Conservation (phyloP, 1,140 invertebrate species). For the Megalonaias nervosa region DNA sequence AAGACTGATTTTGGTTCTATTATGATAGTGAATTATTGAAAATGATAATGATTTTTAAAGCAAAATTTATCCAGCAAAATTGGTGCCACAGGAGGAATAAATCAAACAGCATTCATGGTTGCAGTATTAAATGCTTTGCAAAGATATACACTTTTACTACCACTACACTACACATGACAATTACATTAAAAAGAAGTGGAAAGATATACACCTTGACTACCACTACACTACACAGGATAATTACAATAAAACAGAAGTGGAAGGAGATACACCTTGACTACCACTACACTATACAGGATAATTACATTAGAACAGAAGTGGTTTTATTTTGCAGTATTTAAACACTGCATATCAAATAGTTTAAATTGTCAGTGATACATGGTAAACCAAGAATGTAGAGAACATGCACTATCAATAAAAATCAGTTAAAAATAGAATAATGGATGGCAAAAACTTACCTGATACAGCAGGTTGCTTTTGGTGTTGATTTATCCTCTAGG, state of each 20-base stretch:
- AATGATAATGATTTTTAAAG: too few species aligned
- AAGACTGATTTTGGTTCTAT: too few species aligned
- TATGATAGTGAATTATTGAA: too few species aligned
- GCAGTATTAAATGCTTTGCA: not conserved
- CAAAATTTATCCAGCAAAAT: too few species aligned
- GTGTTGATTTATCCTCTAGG: too few species aligned
- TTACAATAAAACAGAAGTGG: not conserved
- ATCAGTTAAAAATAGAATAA: too few species aligned
- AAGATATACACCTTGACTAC: slow-evolving; percentile 10
- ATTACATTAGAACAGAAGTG: not conserved
- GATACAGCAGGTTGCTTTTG: too few species aligned
- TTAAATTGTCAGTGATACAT: not conserved
- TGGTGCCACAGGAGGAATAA: not conserved
- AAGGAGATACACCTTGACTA: slow-evolving; percentile 10
- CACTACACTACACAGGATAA: not conserved
- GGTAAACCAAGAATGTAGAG: too few species aligned
- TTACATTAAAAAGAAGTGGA: not conserved
- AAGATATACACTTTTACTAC: not conserved
- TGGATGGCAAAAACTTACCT: too few species aligned
- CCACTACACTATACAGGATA: not conserved
- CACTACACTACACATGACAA: not conserved
- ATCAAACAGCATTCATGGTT: not conserved
- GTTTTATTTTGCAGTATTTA: not conserved
- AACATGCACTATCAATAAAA: too few species aligned
- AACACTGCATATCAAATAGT: not conserved